Evolutionary conservation across 1,140 invertebrate genomes (phyloP), one percentile per base, ranked within the genome.

Genomic region (Colletes latitarsis): DNA sequence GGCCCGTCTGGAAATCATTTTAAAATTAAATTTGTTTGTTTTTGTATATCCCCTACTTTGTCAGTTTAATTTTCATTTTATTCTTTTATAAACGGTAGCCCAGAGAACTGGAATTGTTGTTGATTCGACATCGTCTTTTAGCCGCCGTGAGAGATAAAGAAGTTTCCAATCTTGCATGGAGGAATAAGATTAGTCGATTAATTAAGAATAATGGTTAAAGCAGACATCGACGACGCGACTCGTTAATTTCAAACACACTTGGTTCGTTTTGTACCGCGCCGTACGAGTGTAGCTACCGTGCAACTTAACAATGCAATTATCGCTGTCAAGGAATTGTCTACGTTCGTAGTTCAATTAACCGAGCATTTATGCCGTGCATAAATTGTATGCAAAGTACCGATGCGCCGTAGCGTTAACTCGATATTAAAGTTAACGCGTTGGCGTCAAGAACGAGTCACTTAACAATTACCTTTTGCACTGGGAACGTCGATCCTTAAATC

Each of bases 251-350:
- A 9, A n/a, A 4, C 3, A 12, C 14, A 9, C 41, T 49, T 17
- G n/a, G 39, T 66, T 66, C n/a, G 19, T 46, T 66, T 66, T n/a
- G n/a, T 46, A 19, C 17, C 46, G 12, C 6, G 3, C 6, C n/a
- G n/a, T n/a, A 9, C 17, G 41, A 46, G 39, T 17, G 41, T 15
- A 15, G 17, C n/a, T 46, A 46, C 6, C 10, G 41, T 17, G 63
- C 17, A 19, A 66, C 8, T 66, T 66, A 19, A 66, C n/a, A 41
- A 66, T 4, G 63, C n/a, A 46, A 46, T 66, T 66, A 66, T 66
- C 63, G 17, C 15, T n/a, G 41, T 15, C 17, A 19, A 66, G n/a
- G 19, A 66, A 46, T 66, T 6, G 41, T 46, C 19, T n/a, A 12
- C 41, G n/a, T 46, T 39, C 63, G 15, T 17, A 6, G 17, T 66